phyloP scores from a whole-genome alignment of 2,113 vertebrate genomes.

The Phalacrocorax pelagicus region DNA sequence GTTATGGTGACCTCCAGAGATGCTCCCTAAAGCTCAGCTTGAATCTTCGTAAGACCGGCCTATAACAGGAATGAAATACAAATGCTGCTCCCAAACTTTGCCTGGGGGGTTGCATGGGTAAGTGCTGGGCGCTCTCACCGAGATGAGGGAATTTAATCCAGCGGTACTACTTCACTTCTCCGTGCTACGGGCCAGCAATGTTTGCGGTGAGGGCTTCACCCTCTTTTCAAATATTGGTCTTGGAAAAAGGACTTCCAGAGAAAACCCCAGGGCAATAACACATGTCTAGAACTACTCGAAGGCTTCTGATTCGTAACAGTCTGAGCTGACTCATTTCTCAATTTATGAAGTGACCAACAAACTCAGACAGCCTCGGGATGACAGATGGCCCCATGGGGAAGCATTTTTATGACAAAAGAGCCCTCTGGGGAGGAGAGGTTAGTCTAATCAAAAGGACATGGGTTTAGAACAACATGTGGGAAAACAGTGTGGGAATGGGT shows the following conservation, averaged over 20 bases:
- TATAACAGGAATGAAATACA: background rate
- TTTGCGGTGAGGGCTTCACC: background rate
- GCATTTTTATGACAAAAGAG: background rate
- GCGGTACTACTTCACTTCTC: background rate
- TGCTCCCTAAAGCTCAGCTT: background rate
- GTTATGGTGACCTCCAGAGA: background rate
- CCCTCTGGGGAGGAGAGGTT: background rate
- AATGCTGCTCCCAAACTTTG: background rate
- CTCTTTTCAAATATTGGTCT: background rate
- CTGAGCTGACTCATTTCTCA: background rate
- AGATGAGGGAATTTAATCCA: background rate
- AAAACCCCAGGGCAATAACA: background rate
- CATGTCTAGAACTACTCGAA: background rate
- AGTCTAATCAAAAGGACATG: background rate
- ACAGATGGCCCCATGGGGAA: background rate
- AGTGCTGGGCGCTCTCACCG: background rate
- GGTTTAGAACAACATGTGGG: background rate
- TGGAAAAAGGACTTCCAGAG: background rate
- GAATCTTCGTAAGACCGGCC: background rate
- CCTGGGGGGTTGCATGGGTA: background rate
- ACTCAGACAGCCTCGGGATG: background rate
- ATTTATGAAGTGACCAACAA: background rate
- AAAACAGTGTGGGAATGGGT: background rate
- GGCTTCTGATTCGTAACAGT: background rate
- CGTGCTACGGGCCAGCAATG: fast-evolving